A percentile compares a stretch with the other conserved stretches of the same genome.
Conservation (phyloP, 1,140 invertebrate genomes). For the Battus philenor region DNA sequence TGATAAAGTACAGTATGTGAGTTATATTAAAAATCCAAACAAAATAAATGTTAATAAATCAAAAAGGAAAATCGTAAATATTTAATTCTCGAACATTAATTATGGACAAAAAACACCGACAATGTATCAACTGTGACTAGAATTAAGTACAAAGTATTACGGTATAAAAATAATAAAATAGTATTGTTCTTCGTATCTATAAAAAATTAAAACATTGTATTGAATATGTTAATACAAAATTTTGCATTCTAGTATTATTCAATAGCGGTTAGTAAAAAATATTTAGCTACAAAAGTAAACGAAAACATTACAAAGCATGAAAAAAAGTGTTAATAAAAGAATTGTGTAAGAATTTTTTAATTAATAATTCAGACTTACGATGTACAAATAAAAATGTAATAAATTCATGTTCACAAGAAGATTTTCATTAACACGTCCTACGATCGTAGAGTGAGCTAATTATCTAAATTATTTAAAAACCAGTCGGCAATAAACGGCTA, state of each 20-base stretch:
- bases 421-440: conserved; percentile 55
- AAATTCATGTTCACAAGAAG: conserved; percentile 44
- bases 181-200: conserved; percentile 2
- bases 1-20: too few relatives aligned
- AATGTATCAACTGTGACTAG: conserved; percentile 6
- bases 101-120: conserved; percentile 3
- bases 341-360: too few relatives aligned
- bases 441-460: conserved; percentile 42
- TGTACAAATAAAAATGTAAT: conserved; percentile 21
- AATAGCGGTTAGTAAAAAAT: too few relatives aligned
- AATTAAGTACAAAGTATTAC: conserved; percentile 6
- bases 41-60: conserved; percentile 1
- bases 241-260: conserved; percentile 13
- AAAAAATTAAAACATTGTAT: conserved; percentile 1
- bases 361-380: conserved; percentile 29
- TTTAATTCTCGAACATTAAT: conserved; percentile 8
- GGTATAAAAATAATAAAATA: conserved; percentile 5
- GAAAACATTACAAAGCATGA: too few relatives aligned
- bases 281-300: too few relatives aligned
- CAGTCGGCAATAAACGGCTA: conserved; percentile 29
- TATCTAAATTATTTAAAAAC: conserved; percentile 58
- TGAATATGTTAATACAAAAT: conserved; percentile 12
- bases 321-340: too few relatives aligned
- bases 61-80: conserved; percentile 5
- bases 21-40: too few relatives aligned